Base-by-base conservation (phyloP, 2,888 invertebrate genomes). In the Sialis fuliginosa region DNA sequence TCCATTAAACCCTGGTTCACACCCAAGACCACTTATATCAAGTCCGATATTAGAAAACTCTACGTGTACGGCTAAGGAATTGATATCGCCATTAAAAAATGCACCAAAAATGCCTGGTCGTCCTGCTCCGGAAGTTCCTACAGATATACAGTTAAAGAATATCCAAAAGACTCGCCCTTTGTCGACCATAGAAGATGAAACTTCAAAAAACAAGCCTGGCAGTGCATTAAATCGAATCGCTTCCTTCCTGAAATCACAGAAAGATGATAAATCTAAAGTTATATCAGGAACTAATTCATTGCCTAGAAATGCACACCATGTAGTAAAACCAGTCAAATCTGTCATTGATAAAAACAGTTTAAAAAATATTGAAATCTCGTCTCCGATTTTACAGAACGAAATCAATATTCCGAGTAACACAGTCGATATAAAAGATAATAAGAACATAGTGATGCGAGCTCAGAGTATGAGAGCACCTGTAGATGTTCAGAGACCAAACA, bases 41-140 rank as follows among this genome's bases (percentile, higher is more conserved):
- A 80, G 80, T 51, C 88, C 88, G 0, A 82, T 86, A 44, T 63
- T 89, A 45, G 84, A 87, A 61, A 77, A 81, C 3, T 88, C 88
- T 0, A 88, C 88, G 0, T 83, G 82, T 53, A 79, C 82, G 0
- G 83, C 82, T 0, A 80, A 82, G 56, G 82, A 84, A 55, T 59
- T 84, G 6, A 72, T 80, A 41, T 75, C 77, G 0, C 78, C 81
- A 0, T 65, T 79, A 33, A 71, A 74, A 57, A 62, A 66, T 51
- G 75, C 74, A 46, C 75, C 77, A 0, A 69, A 76, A 50, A 68
- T 76, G 0, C 79, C 81, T 0, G 49, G 65, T 1, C 65, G 79
- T 50, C 65, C 77, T 0, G 79, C 78, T 0, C 79, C 83, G 0
- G 68, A 67, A 0, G 57, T 69, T 2, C 72, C 74, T 0, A 6